A percentile compares a stretch with the other conserved stretches of the same genome.
These are phyloP conservation scores for Ictalurus punctatus DNA, from an alignment of 2,113 vertebrate species.

Conservation along the genomic window DNA sequence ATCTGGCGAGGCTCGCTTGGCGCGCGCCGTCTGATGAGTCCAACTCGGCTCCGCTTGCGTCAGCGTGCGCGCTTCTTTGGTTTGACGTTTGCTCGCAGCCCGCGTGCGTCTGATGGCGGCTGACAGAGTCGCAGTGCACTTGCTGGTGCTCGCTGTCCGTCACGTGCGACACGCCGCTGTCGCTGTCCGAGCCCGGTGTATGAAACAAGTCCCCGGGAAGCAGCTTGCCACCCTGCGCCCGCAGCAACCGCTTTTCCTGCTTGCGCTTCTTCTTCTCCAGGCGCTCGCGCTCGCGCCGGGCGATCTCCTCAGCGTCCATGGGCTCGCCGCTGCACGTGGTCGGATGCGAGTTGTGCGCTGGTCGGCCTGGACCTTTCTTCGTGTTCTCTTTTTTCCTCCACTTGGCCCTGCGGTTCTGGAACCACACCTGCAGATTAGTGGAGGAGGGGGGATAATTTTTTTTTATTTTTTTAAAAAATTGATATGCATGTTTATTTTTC, in stretches of 20 bases:
- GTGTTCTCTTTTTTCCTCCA: constrained; percentile 99
- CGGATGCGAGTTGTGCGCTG: constrained; percentile 96
- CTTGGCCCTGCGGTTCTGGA: constrained; percentile 97
- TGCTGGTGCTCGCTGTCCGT: constrained; percentile 74
- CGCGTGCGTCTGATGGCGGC: constrained; percentile 67
- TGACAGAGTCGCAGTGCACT: constrained; percentile 62
- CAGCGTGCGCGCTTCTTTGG: constrained; percentile 84
- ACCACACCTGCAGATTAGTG: constrained; percentile 89
- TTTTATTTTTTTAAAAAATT: background rate
- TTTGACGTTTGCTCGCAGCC: constrained; percentile 79
- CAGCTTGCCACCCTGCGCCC: constrained; percentile 85
- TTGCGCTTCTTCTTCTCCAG: constrained; percentile 96
- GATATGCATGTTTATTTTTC: background rate
- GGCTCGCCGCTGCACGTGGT: constrained; percentile 98
- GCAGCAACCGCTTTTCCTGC: constrained; percentile 91
- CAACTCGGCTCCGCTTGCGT: constrained; percentile 75
- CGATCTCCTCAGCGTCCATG: constrained; percentile 98
- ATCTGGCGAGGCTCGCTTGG: constrained; percentile 70
- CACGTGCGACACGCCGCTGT: constrained; percentile 85
- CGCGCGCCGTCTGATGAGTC: constrained; percentile 72
- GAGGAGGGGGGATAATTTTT: constrained; percentile 48
- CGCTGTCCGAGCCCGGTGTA: constrained; percentile 95
- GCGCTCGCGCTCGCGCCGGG: constrained; percentile 89
- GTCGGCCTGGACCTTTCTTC: constrained; percentile 95
- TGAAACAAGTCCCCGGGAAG: constrained; percentile 84